phyloP scores from a whole-genome alignment of 1,140 invertebrate genomes.

The Bicyclus anynana region DNA sequence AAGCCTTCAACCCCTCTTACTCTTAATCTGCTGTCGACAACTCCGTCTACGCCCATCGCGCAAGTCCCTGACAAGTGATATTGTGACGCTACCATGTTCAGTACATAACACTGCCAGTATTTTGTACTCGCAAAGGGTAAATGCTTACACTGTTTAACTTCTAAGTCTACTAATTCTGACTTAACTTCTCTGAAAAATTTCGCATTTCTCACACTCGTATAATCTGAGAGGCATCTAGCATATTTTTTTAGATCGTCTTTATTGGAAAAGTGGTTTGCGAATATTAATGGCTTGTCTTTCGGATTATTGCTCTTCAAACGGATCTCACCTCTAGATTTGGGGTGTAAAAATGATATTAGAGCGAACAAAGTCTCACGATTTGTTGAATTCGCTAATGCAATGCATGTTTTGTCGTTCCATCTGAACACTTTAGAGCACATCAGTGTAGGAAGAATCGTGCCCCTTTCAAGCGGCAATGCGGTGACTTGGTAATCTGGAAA shows the following conservation, averaged over 20 bases:
- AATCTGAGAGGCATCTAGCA: conserved; percentile 85
- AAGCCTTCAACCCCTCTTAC: conserved; percentile 73
- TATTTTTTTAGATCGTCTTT: conserved; percentile 85
- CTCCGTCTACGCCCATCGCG: conserved; percentile 79
- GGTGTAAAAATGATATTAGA: conserved; percentile 87
- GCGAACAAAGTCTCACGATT: conserved; percentile 86
- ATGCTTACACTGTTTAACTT: conserved; percentile 69
- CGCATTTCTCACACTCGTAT: conserved; percentile 74
- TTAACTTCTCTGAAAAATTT: conserved; percentile 75
- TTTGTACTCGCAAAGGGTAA: conserved; percentile 80
- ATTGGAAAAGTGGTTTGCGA: conserved; percentile 91
- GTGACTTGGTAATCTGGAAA: conserved; percentile 47
- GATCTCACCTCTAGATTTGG: conserved; percentile 86
- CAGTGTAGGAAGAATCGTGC: conserved; percentile 80
- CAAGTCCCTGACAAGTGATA: conserved; percentile 75
- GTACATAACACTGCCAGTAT: conserved; percentile 80
- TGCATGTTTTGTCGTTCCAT: conserved; percentile 77
- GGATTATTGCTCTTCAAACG: conserved; percentile 87
- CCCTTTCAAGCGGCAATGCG: conserved; percentile 30
- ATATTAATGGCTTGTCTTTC: conserved; percentile 89
- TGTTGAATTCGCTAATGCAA: conserved; percentile 73
- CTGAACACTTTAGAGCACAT: conserved; percentile 82
- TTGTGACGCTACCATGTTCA: conserved; percentile 46
- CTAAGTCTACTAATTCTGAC: conserved; percentile 58
- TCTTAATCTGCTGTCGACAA: conserved; percentile 76